Evolutionary conservation across 2,113 vertebrate genomes (phyloP).

Genomic region (Prunella himalayana): DNA sequence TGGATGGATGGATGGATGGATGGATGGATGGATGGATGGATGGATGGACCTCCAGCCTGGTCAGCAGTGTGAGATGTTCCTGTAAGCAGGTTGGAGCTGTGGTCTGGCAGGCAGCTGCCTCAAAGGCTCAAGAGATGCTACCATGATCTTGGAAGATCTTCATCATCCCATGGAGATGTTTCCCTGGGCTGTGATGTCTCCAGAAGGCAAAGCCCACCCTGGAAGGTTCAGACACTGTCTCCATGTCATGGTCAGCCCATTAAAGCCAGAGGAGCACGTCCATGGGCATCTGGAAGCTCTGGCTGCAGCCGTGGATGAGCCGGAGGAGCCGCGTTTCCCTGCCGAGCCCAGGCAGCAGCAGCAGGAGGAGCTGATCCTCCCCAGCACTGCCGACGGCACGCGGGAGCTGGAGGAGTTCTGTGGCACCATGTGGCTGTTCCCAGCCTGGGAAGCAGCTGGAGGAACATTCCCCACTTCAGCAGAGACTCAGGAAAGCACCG

Average conservation of each 20-base stretch:
- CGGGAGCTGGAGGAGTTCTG: background rate
- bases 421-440: background rate
- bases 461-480: background rate
- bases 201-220: background rate
- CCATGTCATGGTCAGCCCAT: background rate
- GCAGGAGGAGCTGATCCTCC: background rate
- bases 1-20: background rate
- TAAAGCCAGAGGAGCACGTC: background rate
- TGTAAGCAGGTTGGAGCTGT: background rate
- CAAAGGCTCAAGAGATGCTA: background rate
- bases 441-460: background rate
- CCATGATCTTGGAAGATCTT: background rate
- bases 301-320: accelerated
- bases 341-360: accelerated
- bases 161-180: background rate
- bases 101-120: background rate
- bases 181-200: background rate
- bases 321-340: accelerated
- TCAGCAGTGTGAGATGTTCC: background rate
- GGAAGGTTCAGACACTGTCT: background rate
- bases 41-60: background rate
- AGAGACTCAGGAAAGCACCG: background rate
- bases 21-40: background rate
- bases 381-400: accelerated
- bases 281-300: background rate